A percentile compares a stretch with the other conserved stretches of the same genome.
These are phyloP conservation scores for Meteorus sp. DNA, from an alignment of 1,140 invertebrate species.

Conservation along the genomic window DNA sequence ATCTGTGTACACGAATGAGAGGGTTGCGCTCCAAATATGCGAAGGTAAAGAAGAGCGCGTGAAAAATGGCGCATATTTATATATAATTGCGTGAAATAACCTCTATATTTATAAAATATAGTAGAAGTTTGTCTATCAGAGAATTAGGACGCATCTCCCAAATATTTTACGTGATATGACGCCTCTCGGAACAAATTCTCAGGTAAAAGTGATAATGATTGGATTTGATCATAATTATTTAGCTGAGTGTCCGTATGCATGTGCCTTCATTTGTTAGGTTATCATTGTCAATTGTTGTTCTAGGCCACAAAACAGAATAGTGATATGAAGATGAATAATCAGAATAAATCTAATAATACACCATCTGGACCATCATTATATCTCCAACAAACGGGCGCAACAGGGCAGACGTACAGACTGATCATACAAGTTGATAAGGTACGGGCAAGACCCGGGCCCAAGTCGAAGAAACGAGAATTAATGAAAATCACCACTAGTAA, in stretches of 20 bases:
- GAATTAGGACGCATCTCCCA: no score
- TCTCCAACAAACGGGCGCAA: slow-evolving; percentile 9
- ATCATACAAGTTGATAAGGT: slow-evolving; percentile 52
- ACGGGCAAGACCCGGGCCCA: slow-evolving; percentile 37
- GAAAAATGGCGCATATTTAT: no score
- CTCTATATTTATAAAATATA: no score
- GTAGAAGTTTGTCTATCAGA: no score
- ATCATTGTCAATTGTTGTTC: neutral
- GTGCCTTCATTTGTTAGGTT: slow-evolving; percentile 10
- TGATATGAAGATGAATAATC: neutral
- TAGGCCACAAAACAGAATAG: neutral
- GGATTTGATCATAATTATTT: neutral
- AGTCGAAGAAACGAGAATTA: slow-evolving; percentile 27
- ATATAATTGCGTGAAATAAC: no score
- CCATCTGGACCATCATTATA: slow-evolving; percentile 5
- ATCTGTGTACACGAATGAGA: no score
- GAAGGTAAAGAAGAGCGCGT: no score
- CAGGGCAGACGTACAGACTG: slow-evolving; percentile 39
- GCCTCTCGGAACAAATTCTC: no score
- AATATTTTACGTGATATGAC: no score
- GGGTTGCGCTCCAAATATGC: no score
- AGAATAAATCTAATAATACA: neutral
- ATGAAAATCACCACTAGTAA: slow-evolving; percentile 1
- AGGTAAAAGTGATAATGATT: no score
- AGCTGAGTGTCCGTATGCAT: no score